Base-by-base conservation (phyloP, 2,888 invertebrate species). In the Chymomyza amoena region DNA sequence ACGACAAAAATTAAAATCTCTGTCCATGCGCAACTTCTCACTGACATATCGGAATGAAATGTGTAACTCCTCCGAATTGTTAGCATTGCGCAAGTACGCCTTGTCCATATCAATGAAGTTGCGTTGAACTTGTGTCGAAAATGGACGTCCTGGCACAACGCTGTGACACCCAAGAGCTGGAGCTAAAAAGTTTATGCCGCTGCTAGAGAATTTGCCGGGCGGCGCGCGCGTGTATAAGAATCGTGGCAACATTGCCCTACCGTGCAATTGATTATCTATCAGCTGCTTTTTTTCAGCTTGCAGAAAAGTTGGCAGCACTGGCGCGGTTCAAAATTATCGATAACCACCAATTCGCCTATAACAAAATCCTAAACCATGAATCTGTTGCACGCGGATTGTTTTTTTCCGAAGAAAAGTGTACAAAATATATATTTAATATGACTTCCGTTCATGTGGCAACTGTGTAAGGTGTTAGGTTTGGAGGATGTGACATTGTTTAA, bases 1-100 rank as follows among this genome's bases (percentile, higher is more conserved):
- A 73, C 96, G 93, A 69, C 93, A 93, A 78, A 97, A 95, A 91
- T 96, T 96, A 82, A 96, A 96, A 75, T 94, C 94, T 70, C 95
- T 92, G 70, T 94, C 92, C 4, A 95, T 86, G 4, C 92, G 92
- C 6, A 92, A 79, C 0, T 90, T 86, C 4, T 91, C 76, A 81
- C 93, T 92, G 0, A 87, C 87, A 77, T 93, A 94, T 25, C 93
- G 92, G 80, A 95, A 94, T 4, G 92, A 92, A 32, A 95, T 92
- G 74, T 94, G 92, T 77, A 95, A 93, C 13, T 92, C 92, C n/a
- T 87, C 66, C 1, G 91, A 91, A 0, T 92, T 93, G 6, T 91
- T 86, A 1, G 91, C 78, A 78, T 93, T 92, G 6, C 94, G 92
- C 59, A 95, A 89, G 82, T 94, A 94, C 0, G 94, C 94, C 75